Evolutionary conservation across 2,888 invertebrate genomes (phyloP).

Genomic region (Apoda limacodes): DNA sequence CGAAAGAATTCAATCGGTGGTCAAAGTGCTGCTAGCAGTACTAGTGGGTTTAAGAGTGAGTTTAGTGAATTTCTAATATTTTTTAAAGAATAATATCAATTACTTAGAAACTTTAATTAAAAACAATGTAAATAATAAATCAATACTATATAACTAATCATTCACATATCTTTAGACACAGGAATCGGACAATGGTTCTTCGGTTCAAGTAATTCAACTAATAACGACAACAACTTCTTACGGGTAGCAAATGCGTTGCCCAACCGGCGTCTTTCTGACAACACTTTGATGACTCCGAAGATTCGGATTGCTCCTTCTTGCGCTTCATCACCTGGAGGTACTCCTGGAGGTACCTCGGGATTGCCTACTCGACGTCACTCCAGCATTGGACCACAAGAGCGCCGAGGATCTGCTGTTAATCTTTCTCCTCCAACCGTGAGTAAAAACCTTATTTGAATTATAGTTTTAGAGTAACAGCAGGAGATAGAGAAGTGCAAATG

Average conservation of each 20-base stretch:
- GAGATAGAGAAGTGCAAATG: slow-evolving; percentile 9
- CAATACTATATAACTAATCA: not conserved
- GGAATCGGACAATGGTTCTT: slow-evolving; percentile 86
- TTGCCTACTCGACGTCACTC: slow-evolving; percentile 90
- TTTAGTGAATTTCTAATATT: too few species aligned
- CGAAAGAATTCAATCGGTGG: slow-evolving; percentile 85
- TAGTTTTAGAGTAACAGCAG: slow-evolving; percentile 3
- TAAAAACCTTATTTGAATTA: slow-evolving; percentile 23
- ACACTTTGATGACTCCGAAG: slow-evolving; percentile 91
- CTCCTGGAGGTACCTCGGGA: slow-evolving; percentile 78
- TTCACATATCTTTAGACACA: slow-evolving; percentile 25
- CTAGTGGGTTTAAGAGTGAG: slow-evolving; percentile 35
- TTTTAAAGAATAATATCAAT: too few species aligned
- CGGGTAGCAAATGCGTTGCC: slow-evolving; percentile 86
- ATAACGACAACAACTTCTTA: slow-evolving; percentile 84
- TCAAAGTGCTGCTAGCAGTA: slow-evolving; percentile 26
- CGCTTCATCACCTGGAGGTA: slow-evolving; percentile 84
- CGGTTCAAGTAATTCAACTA: slow-evolving; percentile 77
- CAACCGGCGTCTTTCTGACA: slow-evolving; percentile 90
- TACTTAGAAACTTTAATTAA: too few species aligned
- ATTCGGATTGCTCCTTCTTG: slow-evolving; percentile 90
- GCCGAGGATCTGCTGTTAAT: slow-evolving; percentile 85
- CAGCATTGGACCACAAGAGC: slow-evolving; percentile 91
- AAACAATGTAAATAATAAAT: too few species aligned
- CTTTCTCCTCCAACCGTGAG: slow-evolving; percentile 91